Evolutionary conservation across 2,797 vertebrate species (phyloP).

Genomic region (Caiman crocodilus): DNA sequence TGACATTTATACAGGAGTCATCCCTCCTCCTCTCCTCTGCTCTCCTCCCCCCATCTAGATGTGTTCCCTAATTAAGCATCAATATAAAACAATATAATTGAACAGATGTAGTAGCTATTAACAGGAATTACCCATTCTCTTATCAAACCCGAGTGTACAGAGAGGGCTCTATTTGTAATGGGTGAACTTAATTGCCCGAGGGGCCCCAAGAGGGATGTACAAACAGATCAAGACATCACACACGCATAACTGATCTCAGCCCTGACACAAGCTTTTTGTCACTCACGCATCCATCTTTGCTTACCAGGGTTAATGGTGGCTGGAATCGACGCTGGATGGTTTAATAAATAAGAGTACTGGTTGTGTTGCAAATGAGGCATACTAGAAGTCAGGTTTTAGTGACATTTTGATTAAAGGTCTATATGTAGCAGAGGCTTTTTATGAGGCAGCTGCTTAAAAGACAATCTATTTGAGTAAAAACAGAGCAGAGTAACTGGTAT

Average conservation of each 20-base stretch:
- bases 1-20: slow-evolving; percentile 76
- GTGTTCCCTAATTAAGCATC: slow-evolving; percentile 81
- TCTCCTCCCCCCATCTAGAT: slow-evolving; percentile 72
- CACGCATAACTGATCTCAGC: slow-evolving; percentile 36
- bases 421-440: slow-evolving; percentile 44
- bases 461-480: slow-evolving; percentile 73
- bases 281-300: slow-evolving; percentile 73
- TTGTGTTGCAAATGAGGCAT: slow-evolving; percentile 69
- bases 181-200: slow-evolving; percentile 79
- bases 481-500: slow-evolving; percentile 47
- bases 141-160: slow-evolving; percentile 72
- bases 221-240: slow-evolving; percentile 84
- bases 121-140: slow-evolving; percentile 79
- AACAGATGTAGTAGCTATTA: slow-evolving; percentile 84
- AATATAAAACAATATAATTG: slow-evolving; percentile 80
- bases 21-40: slow-evolving; percentile 45
- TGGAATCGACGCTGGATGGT: slow-evolving; percentile 32
- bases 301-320: slow-evolving; percentile 71
- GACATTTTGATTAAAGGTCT: slow-evolving; percentile 74
- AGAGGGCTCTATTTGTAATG: slow-evolving; percentile 73
- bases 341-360: slow-evolving; percentile 70
- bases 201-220: slow-evolving; percentile 77
- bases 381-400: slow-evolving; percentile 52
- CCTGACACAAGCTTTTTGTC: slow-evolving; percentile 76
- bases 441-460: slow-evolving; percentile 71